These are phyloP conservation scores for Platycnemis pennipes DNA, from an alignment of 2,888 invertebrate genomes.

Conservation along the genomic window DNA sequence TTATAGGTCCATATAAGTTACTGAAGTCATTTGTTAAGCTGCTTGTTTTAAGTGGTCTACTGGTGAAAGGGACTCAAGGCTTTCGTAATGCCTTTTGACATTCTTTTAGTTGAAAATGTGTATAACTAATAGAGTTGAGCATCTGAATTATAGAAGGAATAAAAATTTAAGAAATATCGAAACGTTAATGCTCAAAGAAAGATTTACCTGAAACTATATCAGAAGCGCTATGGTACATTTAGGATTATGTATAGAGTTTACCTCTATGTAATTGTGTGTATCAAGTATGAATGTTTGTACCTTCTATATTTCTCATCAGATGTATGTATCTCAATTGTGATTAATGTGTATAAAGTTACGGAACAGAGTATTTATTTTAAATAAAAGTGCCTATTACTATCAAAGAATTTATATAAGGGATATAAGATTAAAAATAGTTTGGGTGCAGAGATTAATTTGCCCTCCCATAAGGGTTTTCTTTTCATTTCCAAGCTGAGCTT, in stretches of 20 bases:
- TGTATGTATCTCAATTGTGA: constrained; percentile 57
- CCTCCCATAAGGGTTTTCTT: constrained; percentile 53
- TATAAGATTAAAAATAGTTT: constrained; percentile 47
- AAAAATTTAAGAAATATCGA: constrained; percentile 18
- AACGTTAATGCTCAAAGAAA: constrained; percentile 57
- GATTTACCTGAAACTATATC: constrained; percentile 54
- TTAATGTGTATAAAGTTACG: constrained; percentile 62
- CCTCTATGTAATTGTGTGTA: constrained; percentile 42
- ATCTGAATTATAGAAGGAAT: constrained; percentile 30
- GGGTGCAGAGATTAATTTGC: constrained; percentile 49
- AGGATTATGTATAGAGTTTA: constrained; percentile 39
- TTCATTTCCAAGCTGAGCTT: constrained; percentile 67
- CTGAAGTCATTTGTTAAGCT: constrained; percentile 44
- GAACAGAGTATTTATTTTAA: constrained; percentile 67
- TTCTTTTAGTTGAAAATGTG: constrained; percentile 47
- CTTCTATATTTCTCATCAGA: constrained; percentile 59
- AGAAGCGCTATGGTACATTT: constrained; percentile 58
- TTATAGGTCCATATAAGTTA: constrained; percentile 50
- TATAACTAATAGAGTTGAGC: constrained; percentile 25
- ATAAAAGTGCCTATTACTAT: constrained; percentile 65
- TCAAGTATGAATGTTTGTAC: constrained; percentile 67
- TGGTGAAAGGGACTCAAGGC: constrained; percentile 60
- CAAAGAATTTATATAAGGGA: constrained; percentile 60
- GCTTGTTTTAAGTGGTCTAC: constrained; percentile 49
- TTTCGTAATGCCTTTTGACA: constrained; percentile 44